phyloP scores from a whole-genome alignment of 2,113 vertebrate genomes.

The Carollia perspicillata region DNA sequence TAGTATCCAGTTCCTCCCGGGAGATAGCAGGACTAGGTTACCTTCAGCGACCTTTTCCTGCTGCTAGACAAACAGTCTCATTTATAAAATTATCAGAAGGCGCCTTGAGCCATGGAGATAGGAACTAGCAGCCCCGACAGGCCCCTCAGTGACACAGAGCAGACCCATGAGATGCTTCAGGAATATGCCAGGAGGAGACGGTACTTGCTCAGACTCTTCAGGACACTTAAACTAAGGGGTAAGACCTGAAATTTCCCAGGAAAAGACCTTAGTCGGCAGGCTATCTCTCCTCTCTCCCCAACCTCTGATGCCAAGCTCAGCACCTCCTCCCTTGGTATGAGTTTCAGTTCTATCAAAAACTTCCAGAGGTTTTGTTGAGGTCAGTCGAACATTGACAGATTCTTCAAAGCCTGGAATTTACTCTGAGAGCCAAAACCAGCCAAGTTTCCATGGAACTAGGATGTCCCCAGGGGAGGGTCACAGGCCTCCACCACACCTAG shows the following conservation, averaged over 20 bases:
- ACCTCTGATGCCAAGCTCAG: background rate
- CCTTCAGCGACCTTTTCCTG: background rate
- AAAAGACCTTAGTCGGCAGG: background rate
- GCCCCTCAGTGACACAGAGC: background rate
- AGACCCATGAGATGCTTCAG: background rate
- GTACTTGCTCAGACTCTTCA: background rate
- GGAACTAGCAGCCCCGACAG: background rate
- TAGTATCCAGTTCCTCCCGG: background rate
- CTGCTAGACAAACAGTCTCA: background rate
- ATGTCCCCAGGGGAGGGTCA: constrained; percentile 32
- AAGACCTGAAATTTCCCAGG: background rate
- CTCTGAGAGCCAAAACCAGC: constrained; percentile 27
- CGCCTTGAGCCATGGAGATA: background rate
- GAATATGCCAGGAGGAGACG: background rate
- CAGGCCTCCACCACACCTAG: background rate
- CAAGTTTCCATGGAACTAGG: constrained; percentile 42
- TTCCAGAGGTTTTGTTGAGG: constrained; percentile 34
- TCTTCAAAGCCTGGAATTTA: constrained; percentile 65
- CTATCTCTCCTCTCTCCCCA: background rate
- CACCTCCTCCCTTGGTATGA: background rate
- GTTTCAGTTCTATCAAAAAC: constrained; percentile 41
- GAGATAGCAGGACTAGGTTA: background rate
- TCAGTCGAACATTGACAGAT: constrained; percentile 70
- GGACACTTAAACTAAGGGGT: background rate
- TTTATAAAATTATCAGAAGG: background rate